Conservation (phyloP, 2,113 vertebrate species). For the Callorhinus ursinus region DNA sequence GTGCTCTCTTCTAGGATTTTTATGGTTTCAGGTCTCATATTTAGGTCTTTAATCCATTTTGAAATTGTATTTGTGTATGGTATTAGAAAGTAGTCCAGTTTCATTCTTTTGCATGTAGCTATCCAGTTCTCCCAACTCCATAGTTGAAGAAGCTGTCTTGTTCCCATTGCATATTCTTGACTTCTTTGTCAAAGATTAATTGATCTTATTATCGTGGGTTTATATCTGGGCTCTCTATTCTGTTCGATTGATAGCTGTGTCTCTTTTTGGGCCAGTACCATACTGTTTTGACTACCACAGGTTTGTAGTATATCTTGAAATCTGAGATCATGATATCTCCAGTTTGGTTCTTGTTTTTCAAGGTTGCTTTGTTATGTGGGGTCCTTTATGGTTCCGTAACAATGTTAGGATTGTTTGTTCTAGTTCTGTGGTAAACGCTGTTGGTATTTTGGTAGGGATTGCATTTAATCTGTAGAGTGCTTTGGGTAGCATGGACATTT, state of each 20-base stretch:
- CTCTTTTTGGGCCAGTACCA: neutral
- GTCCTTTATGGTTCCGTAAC: neutral
- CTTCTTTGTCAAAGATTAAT: neutral
- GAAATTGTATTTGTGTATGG: neutral
- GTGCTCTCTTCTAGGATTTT: neutral
- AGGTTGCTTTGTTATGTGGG: neutral
- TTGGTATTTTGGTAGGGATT: neutral
- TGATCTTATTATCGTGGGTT: neutral
- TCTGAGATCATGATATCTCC: neutral
- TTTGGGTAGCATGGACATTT: neutral
- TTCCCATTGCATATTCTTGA: neutral
- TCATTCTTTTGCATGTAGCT: neutral
- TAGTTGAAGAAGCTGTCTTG: neutral
- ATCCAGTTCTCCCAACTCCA: neutral
- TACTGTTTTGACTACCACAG: neutral
- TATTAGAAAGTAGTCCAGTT: neutral
- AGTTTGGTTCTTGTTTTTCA: neutral
- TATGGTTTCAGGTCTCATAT: neutral
- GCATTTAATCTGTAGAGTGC: neutral
- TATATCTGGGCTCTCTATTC: neutral
- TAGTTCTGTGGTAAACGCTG: neutral
- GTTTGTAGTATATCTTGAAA: neutral
- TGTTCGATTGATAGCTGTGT: neutral
- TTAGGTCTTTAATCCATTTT: neutral
- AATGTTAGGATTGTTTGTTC: neutral